Percentiles rank a stretch among this genome's conserved stretches.
These are phyloP conservation scores for Scaptomyza reducta DNA, from an alignment of 2,888 invertebrate species.

Conservation along the genomic window DNA sequence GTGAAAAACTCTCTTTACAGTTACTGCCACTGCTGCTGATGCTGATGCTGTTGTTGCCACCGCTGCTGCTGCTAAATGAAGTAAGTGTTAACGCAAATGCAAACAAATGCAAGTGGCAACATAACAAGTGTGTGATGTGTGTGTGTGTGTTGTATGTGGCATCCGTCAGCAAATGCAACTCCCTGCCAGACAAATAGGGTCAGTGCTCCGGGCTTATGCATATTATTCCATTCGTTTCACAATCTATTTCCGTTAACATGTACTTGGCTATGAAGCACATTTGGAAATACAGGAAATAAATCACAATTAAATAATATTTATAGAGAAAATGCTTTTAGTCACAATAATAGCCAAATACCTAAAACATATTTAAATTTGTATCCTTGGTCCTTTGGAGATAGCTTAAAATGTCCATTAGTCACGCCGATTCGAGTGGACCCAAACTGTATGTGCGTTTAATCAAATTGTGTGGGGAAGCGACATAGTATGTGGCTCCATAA, in stretches of 20 bases:
- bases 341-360: not conserved
- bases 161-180: constrained; percentile 32
- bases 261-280: not conserved
- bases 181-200: constrained; percentile 46
- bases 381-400: not conserved
- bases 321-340: not conserved
- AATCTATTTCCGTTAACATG: not conserved
- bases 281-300: not conserved
- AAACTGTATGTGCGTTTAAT: constrained; percentile 18
- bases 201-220: constrained; percentile 52
- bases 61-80: constrained; percentile 63
- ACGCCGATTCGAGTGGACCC: constrained; percentile 4
- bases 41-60: constrained; percentile 53
- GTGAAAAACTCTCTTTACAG: constrained; percentile 19
- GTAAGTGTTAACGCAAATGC: constrained; percentile 76
- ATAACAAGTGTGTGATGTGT: not conserved
- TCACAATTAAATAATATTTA: not conserved
- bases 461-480: constrained; percentile 23
- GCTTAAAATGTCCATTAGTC: constrained; percentile 1
- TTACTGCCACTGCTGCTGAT: constrained; percentile 26
- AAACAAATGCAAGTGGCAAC: constrained; percentile 50
- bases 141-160: constrained; percentile 28
- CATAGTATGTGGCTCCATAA: constrained; percentile 35
- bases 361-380: not conserved
- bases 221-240: constrained; percentile 1